Evolutionary conservation across 2,888 invertebrate species (phyloP).

Genomic region (Troides oblongomaculatus): DNA sequence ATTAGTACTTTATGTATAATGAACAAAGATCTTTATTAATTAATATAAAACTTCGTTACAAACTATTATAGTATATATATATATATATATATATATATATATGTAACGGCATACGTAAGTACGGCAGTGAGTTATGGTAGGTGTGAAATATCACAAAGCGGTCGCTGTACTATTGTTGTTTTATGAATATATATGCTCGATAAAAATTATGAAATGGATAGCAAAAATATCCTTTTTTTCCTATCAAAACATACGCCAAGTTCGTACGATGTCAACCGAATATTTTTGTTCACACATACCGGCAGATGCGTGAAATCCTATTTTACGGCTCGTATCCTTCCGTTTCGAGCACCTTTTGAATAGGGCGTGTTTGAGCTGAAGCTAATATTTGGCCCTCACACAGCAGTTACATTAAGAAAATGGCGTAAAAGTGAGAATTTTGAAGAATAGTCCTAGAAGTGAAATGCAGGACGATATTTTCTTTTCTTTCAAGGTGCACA

Average conservation of each 20-base stretch:
- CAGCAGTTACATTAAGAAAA: slow-evolving; percentile 44
- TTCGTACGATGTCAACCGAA: slow-evolving; percentile 73
- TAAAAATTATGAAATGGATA: not conserved
- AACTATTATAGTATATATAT: too few relatives aligned
- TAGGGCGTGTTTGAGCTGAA: slow-evolving; percentile 65
- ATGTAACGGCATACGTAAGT: too few relatives aligned
- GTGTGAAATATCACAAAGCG: too few relatives aligned
- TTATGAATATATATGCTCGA: not conserved
- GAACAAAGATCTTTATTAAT: too few relatives aligned
- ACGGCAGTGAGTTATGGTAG: too few relatives aligned
- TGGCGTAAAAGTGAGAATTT: not conserved
- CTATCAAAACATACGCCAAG: slow-evolving; percentile 64
- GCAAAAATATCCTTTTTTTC: slow-evolving; percentile 40
- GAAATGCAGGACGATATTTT: not conserved
- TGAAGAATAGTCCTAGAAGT: not conserved
- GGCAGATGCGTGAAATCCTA: slow-evolving; percentile 78
- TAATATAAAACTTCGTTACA: too few relatives aligned
- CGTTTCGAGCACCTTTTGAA: slow-evolving; percentile 75
- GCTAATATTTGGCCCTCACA: slow-evolving; percentile 60
- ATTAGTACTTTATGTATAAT: too few relatives aligned
- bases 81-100: too few relatives aligned
- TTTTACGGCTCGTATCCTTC: slow-evolving; percentile 76
- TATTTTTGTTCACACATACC: slow-evolving; percentile 76
- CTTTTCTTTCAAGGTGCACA: not conserved
- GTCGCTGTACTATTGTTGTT: too few relatives aligned